Evolutionary conservation across 92 coral and sea anemone species (phyloP).

Genomic region (Bergia sp.): DNA sequence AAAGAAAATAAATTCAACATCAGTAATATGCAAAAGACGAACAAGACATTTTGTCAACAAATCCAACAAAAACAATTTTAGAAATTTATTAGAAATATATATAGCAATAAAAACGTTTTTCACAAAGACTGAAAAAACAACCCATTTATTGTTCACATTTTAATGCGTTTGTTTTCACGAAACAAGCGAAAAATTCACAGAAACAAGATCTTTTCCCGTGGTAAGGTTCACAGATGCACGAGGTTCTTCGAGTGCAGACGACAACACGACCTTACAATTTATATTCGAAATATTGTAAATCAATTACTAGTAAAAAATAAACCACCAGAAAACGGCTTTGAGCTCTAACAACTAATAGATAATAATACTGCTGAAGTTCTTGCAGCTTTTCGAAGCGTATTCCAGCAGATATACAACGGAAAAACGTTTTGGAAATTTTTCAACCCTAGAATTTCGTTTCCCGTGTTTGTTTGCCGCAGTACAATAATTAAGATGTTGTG

Average conservation of each 20-base stretch:
- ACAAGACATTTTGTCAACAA: conserved; percentile 33
- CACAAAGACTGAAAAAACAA: conserved; percentile 1
- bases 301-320: conserved; percentile 26
- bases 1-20: conserved; percentile 31
- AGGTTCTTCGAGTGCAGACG: background rate
- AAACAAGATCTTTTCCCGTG: background rate
- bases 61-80: conserved; percentile 28
- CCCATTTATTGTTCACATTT: background rate
- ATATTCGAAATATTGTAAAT: background rate
- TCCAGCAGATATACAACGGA: conserved; percentile 4
- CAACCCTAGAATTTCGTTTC: conserved; percentile 4
- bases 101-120: conserved; percentile 14
- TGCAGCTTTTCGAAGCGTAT: conserved; percentile 27
- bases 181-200: background rate
- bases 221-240: conserved; percentile 6
- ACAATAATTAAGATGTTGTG: conserved; percentile 69
- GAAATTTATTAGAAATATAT: conserved; percentile 36
- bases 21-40: conserved; percentile 38
- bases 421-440: conserved; percentile 14
- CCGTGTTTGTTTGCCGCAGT: conserved; percentile 83
- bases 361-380: background rate
- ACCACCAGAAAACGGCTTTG: background rate
- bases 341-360: background rate
- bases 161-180: background rate
- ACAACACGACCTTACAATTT: background rate